Evolutionary conservation across 2,797 vertebrate genomes (phyloP).

Genomic region (Melopsittacus undulatus): DNA sequence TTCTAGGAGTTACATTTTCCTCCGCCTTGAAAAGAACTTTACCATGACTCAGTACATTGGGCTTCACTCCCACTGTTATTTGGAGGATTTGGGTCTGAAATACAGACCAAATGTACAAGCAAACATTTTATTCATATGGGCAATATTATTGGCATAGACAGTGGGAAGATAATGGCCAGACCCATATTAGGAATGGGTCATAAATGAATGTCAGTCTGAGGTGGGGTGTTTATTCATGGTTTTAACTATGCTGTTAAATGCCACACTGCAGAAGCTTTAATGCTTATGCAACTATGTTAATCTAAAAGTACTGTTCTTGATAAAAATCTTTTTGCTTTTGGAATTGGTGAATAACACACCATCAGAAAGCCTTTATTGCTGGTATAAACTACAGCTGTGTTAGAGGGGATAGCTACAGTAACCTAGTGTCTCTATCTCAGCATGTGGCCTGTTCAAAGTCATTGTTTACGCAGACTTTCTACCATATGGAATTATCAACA

Average conservation of each 20-base stretch:
- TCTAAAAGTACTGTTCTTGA: constrained; percentile 29
- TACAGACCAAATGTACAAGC: not conserved
- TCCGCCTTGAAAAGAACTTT: constrained; percentile 18
- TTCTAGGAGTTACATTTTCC: constrained; percentile 21
- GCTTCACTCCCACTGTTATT: not conserved
- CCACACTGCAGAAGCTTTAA: not conserved
- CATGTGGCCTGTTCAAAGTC: constrained; percentile 55
- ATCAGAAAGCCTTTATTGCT: constrained; percentile 22
- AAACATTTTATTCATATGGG: not conserved
- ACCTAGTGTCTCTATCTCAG: constrained; percentile 14
- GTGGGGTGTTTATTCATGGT: not conserved
- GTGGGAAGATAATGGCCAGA: not conserved
- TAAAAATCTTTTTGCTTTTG: constrained; percentile 42
- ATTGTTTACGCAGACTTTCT: constrained; percentile 24
- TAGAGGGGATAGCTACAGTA: not conserved
- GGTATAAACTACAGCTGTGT: constrained; percentile 41
- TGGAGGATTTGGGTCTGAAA: not conserved
- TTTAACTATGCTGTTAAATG: constrained; percentile 13
- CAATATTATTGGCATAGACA: not conserved
- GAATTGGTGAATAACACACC: not conserved
- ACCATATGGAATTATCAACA: constrained; percentile 30
- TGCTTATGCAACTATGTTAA: constrained; percentile 14
- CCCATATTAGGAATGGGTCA: fast-evolving
- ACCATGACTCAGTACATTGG: constrained; percentile 12
- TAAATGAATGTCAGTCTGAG: not conserved